Conservation (phyloP, 2,797 vertebrate genomes). For the Xiphorhynchus erythropygius region DNA sequence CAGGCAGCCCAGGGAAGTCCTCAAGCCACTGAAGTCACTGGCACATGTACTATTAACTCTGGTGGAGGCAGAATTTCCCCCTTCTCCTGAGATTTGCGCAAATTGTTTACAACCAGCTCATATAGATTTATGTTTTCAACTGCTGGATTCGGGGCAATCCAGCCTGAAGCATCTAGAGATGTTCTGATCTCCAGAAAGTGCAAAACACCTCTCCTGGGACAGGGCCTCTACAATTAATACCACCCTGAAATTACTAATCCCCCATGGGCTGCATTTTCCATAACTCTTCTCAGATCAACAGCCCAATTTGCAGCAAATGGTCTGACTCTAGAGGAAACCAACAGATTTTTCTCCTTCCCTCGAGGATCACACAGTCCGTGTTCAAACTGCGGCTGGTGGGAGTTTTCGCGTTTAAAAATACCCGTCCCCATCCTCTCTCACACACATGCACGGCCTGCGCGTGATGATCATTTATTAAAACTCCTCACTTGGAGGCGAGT, state of each 20-base stretch:
- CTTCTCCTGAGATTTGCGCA: neutral
- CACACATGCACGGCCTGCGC: neutral
- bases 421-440: neutral
- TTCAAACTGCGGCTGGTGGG: constrained; percentile 31
- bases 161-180: neutral
- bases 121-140: neutral
- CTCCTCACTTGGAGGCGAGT: neutral
- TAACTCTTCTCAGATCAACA: neutral
- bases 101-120: neutral
- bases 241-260: neutral
- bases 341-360: constrained; percentile 20
- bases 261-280: neutral
- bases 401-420: constrained; percentile 61
- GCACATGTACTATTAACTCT: neutral
- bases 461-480: constrained; percentile 21
- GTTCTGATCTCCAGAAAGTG: neutral
- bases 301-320: neutral
- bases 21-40: neutral
- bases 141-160: neutral
- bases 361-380: neutral
- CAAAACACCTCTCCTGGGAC: neutral
- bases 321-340: neutral
- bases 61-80: neutral
- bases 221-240: neutral
- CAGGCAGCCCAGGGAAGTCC: neutral